These are phyloP conservation scores for Pelmatolapia mariae DNA, from an alignment of 2,113 vertebrate genomes.

Conservation along the genomic window DNA sequence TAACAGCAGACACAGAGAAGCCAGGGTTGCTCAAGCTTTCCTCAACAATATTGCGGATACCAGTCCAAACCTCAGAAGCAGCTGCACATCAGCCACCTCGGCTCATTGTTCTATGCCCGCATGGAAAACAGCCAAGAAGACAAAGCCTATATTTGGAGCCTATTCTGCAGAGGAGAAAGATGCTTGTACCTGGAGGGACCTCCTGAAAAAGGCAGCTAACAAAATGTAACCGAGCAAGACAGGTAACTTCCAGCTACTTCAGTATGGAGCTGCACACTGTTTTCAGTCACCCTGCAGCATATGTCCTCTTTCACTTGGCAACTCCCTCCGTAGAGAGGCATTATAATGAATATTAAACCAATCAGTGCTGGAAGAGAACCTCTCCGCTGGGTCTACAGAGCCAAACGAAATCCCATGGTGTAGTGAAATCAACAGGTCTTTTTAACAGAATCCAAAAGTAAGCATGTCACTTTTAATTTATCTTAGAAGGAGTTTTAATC, in stretches of 20 bases:
- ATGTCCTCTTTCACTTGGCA: not conserved
- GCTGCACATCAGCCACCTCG: not conserved
- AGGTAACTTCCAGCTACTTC: not conserved
- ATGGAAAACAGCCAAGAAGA: not conserved
- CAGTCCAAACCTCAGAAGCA: not conserved
- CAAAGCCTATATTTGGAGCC: not conserved
- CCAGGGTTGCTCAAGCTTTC: not conserved
- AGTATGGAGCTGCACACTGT: not conserved
- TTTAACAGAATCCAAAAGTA: not conserved
- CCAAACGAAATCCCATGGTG: not conserved
- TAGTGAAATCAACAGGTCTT: not conserved
- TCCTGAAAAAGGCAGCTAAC: not conserved
- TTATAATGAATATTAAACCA: constrained; percentile 14
- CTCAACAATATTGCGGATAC: not conserved
- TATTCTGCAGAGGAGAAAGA: not conserved
- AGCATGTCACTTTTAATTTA: not conserved
- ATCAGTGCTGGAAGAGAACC: not conserved
- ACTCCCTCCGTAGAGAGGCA: not conserved
- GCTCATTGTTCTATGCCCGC: not conserved
- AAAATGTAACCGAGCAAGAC: not conserved
- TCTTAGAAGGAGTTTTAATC: not conserved
- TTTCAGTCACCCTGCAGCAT: not conserved
- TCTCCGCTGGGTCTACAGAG: not conserved
- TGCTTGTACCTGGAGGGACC: not conserved
- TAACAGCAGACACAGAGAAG: not conserved